Conservation (phyloP, 2,113 vertebrate species). For the Pelusios castaneus region DNA sequence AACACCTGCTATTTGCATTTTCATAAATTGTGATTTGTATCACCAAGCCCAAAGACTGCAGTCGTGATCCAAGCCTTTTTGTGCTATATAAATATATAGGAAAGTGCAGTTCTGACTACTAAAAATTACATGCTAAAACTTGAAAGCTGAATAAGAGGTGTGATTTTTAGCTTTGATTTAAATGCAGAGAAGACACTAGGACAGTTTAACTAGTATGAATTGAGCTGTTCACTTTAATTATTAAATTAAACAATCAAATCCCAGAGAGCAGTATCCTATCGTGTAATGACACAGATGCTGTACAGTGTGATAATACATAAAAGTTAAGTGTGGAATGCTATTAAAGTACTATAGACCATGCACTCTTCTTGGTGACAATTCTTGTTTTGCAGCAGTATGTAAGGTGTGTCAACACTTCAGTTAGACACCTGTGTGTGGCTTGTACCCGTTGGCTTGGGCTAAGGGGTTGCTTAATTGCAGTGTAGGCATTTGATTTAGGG, state of each 20-base stretch:
- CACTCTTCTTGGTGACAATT: too few relatives aligned
- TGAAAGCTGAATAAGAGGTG: background rate
- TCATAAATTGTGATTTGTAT: background rate
- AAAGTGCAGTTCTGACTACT: background rate
- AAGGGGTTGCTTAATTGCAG: background rate
- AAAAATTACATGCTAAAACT: background rate
- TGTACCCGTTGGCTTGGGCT: background rate
- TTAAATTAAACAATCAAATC: background rate
- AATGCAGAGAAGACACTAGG: background rate
- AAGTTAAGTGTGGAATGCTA: too few relatives aligned
- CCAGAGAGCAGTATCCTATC: background rate
- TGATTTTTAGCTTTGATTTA: background rate
- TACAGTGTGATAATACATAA: rapidly evolving
- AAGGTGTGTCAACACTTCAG: background rate
- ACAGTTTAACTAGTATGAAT: background rate
- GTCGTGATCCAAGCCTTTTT: background rate
- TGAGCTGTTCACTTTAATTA: background rate
- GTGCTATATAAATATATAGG: background rate
- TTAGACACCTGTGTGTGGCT: background rate
- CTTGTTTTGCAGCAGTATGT: background rate
- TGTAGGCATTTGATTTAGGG: background rate
- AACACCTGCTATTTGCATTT: rapidly evolving
- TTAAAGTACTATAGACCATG: too few relatives aligned
- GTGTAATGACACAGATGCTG: rapidly evolving
- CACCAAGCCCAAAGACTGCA: background rate